A percentile compares a stretch with the other conserved stretches of the same genome.
Evolutionary conservation across 1,140 invertebrate species (phyloP).

Genomic region (Oppia nitens): DNA sequence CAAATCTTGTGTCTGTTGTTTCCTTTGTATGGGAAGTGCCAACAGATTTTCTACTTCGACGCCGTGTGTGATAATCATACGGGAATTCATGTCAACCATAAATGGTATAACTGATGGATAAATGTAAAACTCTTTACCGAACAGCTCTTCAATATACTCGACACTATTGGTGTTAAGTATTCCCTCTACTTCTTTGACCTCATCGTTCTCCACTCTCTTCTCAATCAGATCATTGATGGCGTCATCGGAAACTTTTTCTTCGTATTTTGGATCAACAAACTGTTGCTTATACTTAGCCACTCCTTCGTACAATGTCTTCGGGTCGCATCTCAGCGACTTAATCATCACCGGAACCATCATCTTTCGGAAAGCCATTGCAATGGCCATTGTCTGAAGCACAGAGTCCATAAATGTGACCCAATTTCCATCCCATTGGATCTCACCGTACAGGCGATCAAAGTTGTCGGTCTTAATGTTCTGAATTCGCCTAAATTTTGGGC

Average conservation of each 20-base stretch:
- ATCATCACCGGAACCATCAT: slow-evolving; percentile 36
- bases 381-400: slow-evolving; percentile 34
- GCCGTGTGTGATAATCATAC: too few relatives aligned
- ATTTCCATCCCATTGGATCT: slow-evolving; percentile 30
- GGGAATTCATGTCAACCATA: too few relatives aligned
- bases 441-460: background rate
- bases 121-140: slow-evolving; percentile 2
- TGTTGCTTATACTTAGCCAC: too few relatives aligned
- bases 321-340: slow-evolving; percentile 34
- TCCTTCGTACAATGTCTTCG: slow-evolving; percentile 19
- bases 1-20: slow-evolving; percentile 31
- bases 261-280: too few relatives aligned
- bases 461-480: slow-evolving; percentile 25
- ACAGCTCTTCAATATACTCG: too few relatives aligned
- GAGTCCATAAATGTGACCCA: slow-evolving; percentile 39
- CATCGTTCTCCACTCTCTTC: too few relatives aligned
- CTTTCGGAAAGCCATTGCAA: slow-evolving; percentile 26
- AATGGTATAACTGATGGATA: slow-evolving; percentile 5
- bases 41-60: slow-evolving; percentile 53
- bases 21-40: slow-evolving; percentile 65
- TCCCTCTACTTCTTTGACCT: too few relatives aligned
- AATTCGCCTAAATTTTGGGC: slow-evolving; percentile 67
- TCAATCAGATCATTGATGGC: background rate
- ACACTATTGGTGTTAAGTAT: too few relatives aligned
- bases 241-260: slow-evolving; percentile 23